Evolutionary conservation across 2,888 invertebrate genomes (phyloP), one percentile per base, ranked within the genome.

Genomic region (Drosophila multiciliata): DNA sequence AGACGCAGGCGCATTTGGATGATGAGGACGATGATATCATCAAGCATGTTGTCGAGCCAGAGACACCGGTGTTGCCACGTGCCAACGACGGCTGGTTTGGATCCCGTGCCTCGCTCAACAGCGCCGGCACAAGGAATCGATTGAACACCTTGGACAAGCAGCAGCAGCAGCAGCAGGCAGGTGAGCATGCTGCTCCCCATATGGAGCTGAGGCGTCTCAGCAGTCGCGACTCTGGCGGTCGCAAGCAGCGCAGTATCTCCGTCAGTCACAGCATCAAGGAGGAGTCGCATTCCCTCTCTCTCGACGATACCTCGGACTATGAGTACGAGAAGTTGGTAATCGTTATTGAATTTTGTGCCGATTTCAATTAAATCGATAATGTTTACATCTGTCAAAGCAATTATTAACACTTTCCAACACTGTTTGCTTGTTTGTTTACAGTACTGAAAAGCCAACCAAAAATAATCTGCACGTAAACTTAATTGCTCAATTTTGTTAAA

Each of bases 21-120:
- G 81, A 91, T 82, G 95, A 95, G 87, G 95, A 96, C 82, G 95
- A 95, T 57, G 94, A 95, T 36, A 91, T 94, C 7, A 95, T 94
- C 54, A 93, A 95, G 83, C 95, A 95, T 92, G 95, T 96, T 32
- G 95, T 87, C 2, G 95, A 95, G 77, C 95, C 95, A 0, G 95
- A 95, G 64, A 94, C 95, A 11, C 95, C 96, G 0, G 96, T 95
- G 94, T 94, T 96, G 94, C 87, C 92, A 0, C 90, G 92, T 3
- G 92, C 92, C 66, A 92, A 92, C 53, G 92, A 92, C 33, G 92
- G 92, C 1, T 92, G 92, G 92, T 92, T 79, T 53, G 92, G 92
- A 0, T 92, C 92, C 1, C 83, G 83, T 8, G 82, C 84, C 0
- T 92, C 92, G 0, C 73, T 92, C 4, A 90, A 90, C 40, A 87